phyloP scores from a whole-genome alignment of 2,797 vertebrate genomes.

The Manis javanica region DNA sequence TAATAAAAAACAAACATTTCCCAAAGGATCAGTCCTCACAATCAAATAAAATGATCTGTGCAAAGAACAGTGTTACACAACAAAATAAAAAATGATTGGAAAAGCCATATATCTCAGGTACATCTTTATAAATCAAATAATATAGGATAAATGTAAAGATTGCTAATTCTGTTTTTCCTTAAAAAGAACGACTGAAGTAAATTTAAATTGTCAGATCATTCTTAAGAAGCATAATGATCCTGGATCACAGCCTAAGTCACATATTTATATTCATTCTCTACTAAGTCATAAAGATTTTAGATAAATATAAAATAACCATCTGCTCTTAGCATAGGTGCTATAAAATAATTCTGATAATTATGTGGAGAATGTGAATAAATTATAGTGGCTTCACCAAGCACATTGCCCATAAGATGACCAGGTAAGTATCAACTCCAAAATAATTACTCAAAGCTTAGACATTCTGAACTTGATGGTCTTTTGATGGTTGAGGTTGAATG shows the following conservation, averaged over 20 bases:
- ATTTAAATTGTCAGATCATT: not conserved
- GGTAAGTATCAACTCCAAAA: not conserved
- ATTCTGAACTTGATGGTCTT: not conserved
- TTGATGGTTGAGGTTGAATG: not conserved
- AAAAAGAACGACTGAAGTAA: not conserved
- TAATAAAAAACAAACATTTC: constrained; percentile 9
- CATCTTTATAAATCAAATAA: not conserved
- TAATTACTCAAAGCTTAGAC: not conserved
- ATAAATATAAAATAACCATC: constrained; percentile 24
- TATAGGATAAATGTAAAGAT: not conserved
- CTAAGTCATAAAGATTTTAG: constrained; percentile 22
- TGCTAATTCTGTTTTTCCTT: not conserved
- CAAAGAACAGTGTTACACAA: not conserved
- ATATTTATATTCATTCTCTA: constrained; percentile 10
- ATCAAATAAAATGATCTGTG: not conserved
- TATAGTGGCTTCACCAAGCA: not conserved
- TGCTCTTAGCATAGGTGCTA: not conserved
- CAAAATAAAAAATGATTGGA: not conserved
- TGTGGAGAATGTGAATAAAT: constrained; percentile 8
- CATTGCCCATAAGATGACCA: not conserved
- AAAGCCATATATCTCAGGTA: not conserved
- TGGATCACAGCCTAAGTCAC: not conserved
- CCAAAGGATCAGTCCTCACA: not conserved
- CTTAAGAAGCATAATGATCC: not conserved
- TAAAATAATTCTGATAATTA: constrained; percentile 26